These are phyloP conservation scores for Didymodactylos carnosus DNA, from an alignment of 2,888 invertebrate species.

Conservation along the genomic window DNA sequence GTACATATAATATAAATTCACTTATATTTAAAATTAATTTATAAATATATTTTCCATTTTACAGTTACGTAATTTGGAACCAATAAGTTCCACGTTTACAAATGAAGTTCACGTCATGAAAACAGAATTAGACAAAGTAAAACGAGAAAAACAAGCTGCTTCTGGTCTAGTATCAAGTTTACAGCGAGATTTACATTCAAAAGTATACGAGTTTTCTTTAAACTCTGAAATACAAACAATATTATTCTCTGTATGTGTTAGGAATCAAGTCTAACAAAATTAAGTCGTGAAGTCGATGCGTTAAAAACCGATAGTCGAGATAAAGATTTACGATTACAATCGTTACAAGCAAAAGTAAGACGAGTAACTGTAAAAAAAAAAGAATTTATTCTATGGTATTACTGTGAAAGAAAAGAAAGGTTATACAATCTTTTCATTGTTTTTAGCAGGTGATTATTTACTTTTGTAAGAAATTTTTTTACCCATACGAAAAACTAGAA, in stretches of 20 bases:
- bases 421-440: too few relatives aligned
- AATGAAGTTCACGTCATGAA: conserved; percentile 17
- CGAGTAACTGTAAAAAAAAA: too few relatives aligned
- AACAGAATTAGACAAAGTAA: conserved; percentile 27
- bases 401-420: too few relatives aligned
- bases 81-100: not conserved
- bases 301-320: conserved; percentile 28
- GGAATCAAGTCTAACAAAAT: conserved; percentile 29
- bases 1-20: not conserved
- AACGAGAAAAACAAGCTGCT: conserved; percentile 31
- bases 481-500: too few relatives aligned
- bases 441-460: too few relatives aligned
- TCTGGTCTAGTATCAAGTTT: conserved; percentile 31
- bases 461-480: too few relatives aligned
- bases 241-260: conserved; percentile 15
- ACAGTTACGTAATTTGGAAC: conserved; percentile 3
- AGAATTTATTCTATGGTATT: too few relatives aligned
- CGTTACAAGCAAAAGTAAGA: conserved; percentile 23
- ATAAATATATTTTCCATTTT: not conserved
- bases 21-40: conserved; percentile 2
- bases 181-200: conserved; percentile 31
- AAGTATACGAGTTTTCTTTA: conserved; percentile 22
- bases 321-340: conserved; percentile 24
- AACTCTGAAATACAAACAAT: not conserved
- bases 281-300: conserved; percentile 29